Evolutionary conservation across 2,113 vertebrate species (phyloP).

Genomic region (Ophthalmolycus amberensis): DNA sequence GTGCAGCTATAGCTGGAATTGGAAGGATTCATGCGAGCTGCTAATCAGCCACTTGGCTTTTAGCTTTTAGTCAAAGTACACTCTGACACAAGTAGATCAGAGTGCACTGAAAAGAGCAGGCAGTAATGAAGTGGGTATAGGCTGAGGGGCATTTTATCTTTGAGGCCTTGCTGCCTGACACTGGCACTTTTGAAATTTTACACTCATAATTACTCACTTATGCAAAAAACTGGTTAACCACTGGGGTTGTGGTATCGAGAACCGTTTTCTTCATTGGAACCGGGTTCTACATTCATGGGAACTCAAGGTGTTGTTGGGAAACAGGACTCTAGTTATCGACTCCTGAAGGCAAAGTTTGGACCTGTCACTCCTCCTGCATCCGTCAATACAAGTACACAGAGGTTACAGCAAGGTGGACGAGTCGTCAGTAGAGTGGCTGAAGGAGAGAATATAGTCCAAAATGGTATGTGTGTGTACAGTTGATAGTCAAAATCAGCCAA

Average conservation of each 20-base stretch:
- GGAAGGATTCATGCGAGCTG: conserved; percentile 55
- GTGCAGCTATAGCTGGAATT: conserved; percentile 29
- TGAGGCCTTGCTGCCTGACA: conserved; percentile 31
- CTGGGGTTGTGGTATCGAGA: background rate
- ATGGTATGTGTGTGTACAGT: background rate
- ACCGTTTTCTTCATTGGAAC: background rate
- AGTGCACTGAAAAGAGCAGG: conserved; percentile 61
- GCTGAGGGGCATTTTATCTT: conserved; percentile 53
- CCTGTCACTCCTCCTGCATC: background rate
- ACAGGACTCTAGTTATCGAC: background rate
- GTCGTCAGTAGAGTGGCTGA: background rate
- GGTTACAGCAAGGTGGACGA: background rate
- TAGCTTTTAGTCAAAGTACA: conserved; percentile 65
- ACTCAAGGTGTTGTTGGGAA: background rate
- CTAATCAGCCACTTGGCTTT: conserved; percentile 71
- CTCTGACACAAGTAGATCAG: conserved; percentile 62
- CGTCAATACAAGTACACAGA: background rate
- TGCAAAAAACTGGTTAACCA: conserved; percentile 12
- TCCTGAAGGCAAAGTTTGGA: background rate
- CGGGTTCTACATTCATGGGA: background rate
- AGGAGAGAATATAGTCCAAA: background rate
- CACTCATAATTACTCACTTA: conserved; percentile 6
- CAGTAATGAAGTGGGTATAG: conserved; percentile 56
- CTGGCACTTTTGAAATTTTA: background rate
- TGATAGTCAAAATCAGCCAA: background rate